Evolutionary conservation across 1,140 invertebrate species (phyloP).

Genomic region (Diachasmimorpha longicaudata): DNA sequence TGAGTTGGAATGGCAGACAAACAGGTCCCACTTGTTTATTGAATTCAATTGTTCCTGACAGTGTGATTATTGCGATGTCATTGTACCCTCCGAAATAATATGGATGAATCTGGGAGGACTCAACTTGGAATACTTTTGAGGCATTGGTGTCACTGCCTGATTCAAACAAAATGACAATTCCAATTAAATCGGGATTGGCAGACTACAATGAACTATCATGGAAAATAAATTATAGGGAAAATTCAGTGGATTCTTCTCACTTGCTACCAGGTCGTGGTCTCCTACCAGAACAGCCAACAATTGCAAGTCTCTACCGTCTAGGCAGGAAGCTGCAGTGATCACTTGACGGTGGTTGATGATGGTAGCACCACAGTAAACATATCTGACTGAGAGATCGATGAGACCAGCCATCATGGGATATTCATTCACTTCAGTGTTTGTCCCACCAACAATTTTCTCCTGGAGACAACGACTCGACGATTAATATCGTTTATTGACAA

Average conservation of each 20-base stretch:
- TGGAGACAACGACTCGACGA: constrained; percentile 38
- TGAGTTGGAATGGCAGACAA: constrained; percentile 71
- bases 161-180: neutral
- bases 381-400: constrained; percentile 48
- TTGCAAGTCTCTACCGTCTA: constrained; percentile 33
- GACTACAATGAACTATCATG: no score
- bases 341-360: constrained; percentile 70
- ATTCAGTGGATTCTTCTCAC: constrained; percentile 9
- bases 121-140: constrained; percentile 40
- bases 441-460: constrained; percentile 70
- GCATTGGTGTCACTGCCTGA: constrained; percentile 54
- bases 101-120: constrained; percentile 50
- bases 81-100: constrained; percentile 56
- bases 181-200: neutral
- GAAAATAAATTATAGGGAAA: no score
- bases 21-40: constrained; percentile 66
- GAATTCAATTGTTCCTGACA: constrained; percentile 61
- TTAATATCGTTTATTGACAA: no score
- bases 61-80: constrained; percentile 70
- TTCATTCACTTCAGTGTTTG: constrained; percentile 67
- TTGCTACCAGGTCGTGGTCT: constrained; percentile 58
- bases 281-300: constrained; percentile 64
- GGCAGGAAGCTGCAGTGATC: constrained; percentile 75
- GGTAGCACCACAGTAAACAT: constrained; percentile 69
- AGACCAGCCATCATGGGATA: constrained; percentile 72